A percentile compares a stretch with the other conserved stretches of the same genome.
Conservation (phyloP, 2,797 vertebrate genomes). For the Trichosurus vulpecula region DNA sequence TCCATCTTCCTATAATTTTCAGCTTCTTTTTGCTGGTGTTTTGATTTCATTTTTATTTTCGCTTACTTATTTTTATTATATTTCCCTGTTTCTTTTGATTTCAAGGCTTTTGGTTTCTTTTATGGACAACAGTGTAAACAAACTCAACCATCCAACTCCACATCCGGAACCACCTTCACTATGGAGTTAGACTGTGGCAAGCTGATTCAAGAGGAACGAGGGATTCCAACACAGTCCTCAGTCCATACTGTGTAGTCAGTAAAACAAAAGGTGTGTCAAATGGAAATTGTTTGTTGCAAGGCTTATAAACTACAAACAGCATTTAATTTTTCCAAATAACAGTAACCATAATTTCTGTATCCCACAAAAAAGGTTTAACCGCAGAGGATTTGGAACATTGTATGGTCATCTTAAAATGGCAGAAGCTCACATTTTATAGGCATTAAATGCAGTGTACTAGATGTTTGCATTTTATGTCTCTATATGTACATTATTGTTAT, state of each 20-base stretch:
- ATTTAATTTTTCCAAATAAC: slow-evolving; percentile 30
- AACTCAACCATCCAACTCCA: slow-evolving; percentile 92
- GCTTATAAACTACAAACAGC: neutral
- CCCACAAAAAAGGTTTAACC: neutral
- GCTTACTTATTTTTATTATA: slow-evolving; percentile 81
- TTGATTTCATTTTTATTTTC: slow-evolving; percentile 83
- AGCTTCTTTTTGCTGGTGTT: slow-evolving; percentile 72
- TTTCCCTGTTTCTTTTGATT: slow-evolving; percentile 86
- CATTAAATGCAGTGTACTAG: neutral
- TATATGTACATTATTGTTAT: neutral
- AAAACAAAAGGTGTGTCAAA: slow-evolving; percentile 82
- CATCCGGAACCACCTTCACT: slow-evolving; percentile 94
- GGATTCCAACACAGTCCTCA: slow-evolving; percentile 89
- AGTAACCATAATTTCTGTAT: slow-evolving; percentile 20
- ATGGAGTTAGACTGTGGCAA: slow-evolving; percentile 97
- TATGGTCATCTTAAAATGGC: slow-evolving; percentile 25
- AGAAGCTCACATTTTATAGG: neutral
- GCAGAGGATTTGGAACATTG: neutral
- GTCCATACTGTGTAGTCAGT: slow-evolving; percentile 85
- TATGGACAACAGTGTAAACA: slow-evolving; percentile 94
- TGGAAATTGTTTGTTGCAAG: slow-evolving; percentile 59
- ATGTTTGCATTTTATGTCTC: neutral
- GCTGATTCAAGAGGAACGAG: slow-evolving; percentile 92
- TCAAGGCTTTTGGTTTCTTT: slow-evolving; percentile 99
- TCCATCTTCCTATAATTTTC: slow-evolving; percentile 74